phyloP scores from a whole-genome alignment of 2,888 invertebrate genomes.

The Pocota personata region DNA sequence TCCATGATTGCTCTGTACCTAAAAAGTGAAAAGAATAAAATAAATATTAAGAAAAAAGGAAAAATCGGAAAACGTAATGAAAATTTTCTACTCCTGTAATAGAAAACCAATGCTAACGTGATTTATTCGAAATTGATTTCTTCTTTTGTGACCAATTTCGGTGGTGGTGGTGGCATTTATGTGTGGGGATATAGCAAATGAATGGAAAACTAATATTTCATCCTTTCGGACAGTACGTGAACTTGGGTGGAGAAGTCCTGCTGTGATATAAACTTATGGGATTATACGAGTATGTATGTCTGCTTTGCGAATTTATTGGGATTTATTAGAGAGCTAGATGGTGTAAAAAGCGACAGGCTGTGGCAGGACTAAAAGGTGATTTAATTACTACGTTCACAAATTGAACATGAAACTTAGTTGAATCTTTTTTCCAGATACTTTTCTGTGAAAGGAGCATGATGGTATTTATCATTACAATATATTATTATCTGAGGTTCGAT shows the following conservation, averaged over 20 bases:
- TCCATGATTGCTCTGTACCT: conserved; percentile 69
- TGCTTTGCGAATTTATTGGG: conserved; percentile 31
- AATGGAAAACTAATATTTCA: conserved; percentile 59
- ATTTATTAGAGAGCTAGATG: conserved; percentile 32
- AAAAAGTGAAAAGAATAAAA: conserved; percentile 4
- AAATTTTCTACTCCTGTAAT: conserved; percentile 40
- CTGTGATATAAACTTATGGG: conserved; percentile 59
- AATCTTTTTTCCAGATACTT: background rate
- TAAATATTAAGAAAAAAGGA: background rate
- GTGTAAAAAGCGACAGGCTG: conserved; percentile 10
- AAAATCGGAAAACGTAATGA: conserved; percentile 47
- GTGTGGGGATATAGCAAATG: conserved; percentile 21
- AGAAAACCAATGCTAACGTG: conserved; percentile 41
- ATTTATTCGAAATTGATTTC: conserved; percentile 59
- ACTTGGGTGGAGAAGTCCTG: conserved; percentile 25
- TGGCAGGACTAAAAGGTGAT: conserved; percentile 17
- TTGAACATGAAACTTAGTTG: background rate
- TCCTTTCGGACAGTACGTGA: conserved; percentile 26
- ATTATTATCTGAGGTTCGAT: background rate
- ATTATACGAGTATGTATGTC: conserved; percentile 16
- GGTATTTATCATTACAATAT: background rate
- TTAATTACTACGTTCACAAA: conserved; percentile 44
- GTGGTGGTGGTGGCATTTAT: background rate
- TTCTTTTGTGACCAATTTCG: conserved; percentile 7
- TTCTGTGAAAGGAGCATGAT: background rate